Evolutionary conservation across 2,113 vertebrate genomes (phyloP).

Genomic region (Ceyx cyanopectus): DNA sequence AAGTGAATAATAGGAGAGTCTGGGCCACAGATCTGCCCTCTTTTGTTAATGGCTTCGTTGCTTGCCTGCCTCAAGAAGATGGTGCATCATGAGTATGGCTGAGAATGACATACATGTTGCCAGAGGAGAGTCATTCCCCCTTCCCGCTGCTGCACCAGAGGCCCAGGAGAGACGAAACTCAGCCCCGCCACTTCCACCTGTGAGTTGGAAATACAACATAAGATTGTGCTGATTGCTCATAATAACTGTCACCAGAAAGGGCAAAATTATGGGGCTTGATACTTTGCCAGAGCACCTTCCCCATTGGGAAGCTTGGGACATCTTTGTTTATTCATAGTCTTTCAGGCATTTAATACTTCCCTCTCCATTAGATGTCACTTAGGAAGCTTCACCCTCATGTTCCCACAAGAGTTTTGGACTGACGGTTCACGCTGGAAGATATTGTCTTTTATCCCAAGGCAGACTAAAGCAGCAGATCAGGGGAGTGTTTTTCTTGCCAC

Average conservation of each 20-base stretch:
- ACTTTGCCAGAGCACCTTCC: not conserved
- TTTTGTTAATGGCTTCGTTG: not conserved
- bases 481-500: not conserved
- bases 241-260: rapidly evolving
- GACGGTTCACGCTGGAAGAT: not conserved
- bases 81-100: not conserved
- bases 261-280: not conserved
- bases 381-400: not conserved
- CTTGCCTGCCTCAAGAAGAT: not conserved
- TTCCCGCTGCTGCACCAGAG: not conserved
- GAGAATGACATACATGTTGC: not conserved
- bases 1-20: not conserved
- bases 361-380: not conserved
- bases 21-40: not conserved
- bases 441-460: not conserved
- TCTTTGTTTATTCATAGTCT: not conserved
- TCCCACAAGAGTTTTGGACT: not conserved
- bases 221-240: not conserved
- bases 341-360: not conserved
- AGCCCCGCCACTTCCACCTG: not conserved
- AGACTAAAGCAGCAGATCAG: not conserved
- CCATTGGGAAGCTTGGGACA: rapidly evolving
- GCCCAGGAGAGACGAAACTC: not conserved
- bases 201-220: rapidly evolving
- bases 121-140: not conserved